Evolutionary conservation across 2,113 vertebrate species (phyloP), one percentile per base, ranked within the genome.

Genomic region (Cairina moschata): DNA sequence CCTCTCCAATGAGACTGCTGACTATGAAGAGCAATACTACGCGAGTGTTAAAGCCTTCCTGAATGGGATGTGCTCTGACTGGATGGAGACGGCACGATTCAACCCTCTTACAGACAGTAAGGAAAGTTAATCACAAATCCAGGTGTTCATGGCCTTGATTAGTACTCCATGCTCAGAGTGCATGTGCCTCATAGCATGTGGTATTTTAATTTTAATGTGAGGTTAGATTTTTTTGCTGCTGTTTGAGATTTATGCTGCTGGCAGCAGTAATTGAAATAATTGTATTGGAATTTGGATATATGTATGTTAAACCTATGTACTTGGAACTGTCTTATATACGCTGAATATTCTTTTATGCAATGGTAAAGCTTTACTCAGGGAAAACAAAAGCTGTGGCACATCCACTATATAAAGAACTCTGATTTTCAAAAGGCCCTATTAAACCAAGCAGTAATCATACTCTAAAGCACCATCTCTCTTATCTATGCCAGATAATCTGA

Each of bases 31-130:
- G 0, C 95, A 98, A 5, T 99, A 99, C 83, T 97, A 98, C 6
- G 99, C 97, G 9, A 98, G 97, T 25, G 99, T 99, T 34, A 98
- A 97, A 81, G 98, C 98, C 18, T 76, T 96, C 62, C 90, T 91
- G 42, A 84, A 81, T 46, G 91, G 77, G 4, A 86, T 55, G 3
- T 96, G 95, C 76, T 99, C 99, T n/a, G 88, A 97, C 59, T 99
- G 99, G 99, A 82, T 65, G 34, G 36, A 93, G 80, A 99, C 98
- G 1, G 8, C 40, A 8, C 95, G 98, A 55, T 99, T 99, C 92
- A 97, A 98, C 58, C 99, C 99, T 55, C 96, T 98, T 48, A 78
- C 58, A 40, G 98, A 99, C 78, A 99, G 99, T 99, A 98, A 99
- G 99, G 95, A 77, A 31, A 62, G 31, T 48, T 76, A 40, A 92